phyloP scores from a whole-genome alignment of 1,140 invertebrate genomes.

The Coelopa frigida region DNA sequence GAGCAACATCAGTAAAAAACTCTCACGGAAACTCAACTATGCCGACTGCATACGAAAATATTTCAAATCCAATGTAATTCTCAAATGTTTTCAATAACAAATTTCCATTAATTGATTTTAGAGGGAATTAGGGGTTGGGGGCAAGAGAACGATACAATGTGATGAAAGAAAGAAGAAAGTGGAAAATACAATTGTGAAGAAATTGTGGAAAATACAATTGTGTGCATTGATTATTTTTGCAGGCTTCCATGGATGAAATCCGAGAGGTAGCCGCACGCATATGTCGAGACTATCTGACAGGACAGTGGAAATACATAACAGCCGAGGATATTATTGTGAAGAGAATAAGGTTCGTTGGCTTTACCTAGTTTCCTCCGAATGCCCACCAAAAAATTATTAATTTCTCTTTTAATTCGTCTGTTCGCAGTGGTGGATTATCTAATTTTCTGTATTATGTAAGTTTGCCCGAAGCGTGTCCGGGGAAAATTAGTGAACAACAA shows the following conservation, averaged over 20 bases:
- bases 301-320: conserved; percentile 76
- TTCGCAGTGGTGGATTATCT: conserved; percentile 63
- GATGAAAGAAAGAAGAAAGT: neutral
- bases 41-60: no score
- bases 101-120: no score
- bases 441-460: conserved; percentile 77
- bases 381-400: neutral
- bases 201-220: neutral
- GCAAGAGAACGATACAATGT: no score
- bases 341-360: conserved; percentile 63
- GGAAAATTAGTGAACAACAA: no score
- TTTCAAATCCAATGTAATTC: no score
- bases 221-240: conserved; percentile 7
- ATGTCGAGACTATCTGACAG: conserved; percentile 78
- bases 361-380: neutral
- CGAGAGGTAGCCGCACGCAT: conserved; percentile 72
- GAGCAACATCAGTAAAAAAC: no score
- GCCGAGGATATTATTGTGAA: conserved; percentile 67
- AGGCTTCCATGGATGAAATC: conserved; percentile 57
- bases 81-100: no score
- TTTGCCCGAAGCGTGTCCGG: conserved; percentile 60
- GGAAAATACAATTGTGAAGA: neutral
- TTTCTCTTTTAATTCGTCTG: conserved; percentile 7
- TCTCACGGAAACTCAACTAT: no score
- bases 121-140: no score